A percentile compares a stretch with the other conserved stretches of the same genome.
Evolutionary conservation across 2,888 invertebrate genomes (phyloP).

Genomic region (Dione vanillae): DNA sequence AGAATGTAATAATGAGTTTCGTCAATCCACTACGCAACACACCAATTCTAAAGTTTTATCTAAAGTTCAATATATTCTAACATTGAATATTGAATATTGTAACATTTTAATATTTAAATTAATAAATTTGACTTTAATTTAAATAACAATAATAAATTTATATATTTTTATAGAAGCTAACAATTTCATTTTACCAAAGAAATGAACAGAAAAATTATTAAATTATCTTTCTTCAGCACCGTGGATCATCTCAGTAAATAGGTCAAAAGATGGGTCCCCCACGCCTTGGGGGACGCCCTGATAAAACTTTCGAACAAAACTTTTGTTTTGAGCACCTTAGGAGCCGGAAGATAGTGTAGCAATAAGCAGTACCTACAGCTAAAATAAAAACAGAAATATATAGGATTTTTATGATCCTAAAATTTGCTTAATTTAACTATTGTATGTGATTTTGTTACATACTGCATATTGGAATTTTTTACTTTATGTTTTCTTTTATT

Average conservation of each 20-base stretch:
- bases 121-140: too few species aligned
- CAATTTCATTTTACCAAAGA: conserved; percentile 24
- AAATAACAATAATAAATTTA: conserved; percentile 49
- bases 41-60: too few species aligned
- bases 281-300: conserved; percentile 65
- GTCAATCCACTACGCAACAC: too few species aligned
- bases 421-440: too few species aligned
- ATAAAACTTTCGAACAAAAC: conserved; percentile 77
- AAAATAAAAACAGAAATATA: conserved; percentile 31
- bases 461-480: too few species aligned
- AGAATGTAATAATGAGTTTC: too few species aligned
- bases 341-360: conserved; percentile 51
- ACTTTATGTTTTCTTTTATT: too few species aligned
- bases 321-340: conserved; percentile 82
- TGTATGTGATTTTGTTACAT: too few species aligned
- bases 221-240: conserved; percentile 47
- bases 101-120: too few species aligned
- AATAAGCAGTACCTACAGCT: conserved; percentile 44
- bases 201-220: conserved; percentile 41
- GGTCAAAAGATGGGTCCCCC: conserved; percentile 68
- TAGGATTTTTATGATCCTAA: conserved; percentile 4
- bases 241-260: conserved; percentile 77
- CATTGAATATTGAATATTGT: too few species aligned
- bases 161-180: conserved; percentile 15
- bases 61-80: too few species aligned